Conservation (phyloP, 1,140 invertebrate species). For the Saccostrea glomerata region DNA sequence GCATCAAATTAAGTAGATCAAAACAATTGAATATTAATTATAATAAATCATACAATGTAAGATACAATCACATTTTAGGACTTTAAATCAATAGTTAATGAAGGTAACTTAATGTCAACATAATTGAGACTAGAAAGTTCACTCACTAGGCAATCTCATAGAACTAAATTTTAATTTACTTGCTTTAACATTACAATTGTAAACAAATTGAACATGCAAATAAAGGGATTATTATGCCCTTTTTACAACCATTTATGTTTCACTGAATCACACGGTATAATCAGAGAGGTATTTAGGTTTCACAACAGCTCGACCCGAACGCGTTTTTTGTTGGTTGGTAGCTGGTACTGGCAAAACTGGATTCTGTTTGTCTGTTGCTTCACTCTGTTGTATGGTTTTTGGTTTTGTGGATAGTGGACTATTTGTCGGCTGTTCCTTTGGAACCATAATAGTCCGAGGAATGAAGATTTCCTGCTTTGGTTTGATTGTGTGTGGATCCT, state of each 20-base stretch:
- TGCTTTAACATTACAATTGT: no score
- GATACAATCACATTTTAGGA: no score
- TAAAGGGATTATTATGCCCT: background rate
- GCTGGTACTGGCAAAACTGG: background rate
- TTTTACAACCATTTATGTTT: background rate
- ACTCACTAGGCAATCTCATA: no score
- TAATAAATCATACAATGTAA: no score
- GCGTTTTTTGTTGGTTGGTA: background rate
- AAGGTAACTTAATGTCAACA: no score
- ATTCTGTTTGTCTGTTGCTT: background rate
- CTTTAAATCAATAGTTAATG: no score
- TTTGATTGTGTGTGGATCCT: constrained; percentile 28
- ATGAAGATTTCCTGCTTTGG: background rate
- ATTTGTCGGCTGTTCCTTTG: background rate
- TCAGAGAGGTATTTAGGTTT: background rate
- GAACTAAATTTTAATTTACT: no score
- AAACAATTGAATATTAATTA: no score
- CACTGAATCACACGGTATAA: background rate
- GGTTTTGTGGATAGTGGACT: background rate
- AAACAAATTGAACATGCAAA: no score
- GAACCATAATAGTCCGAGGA: background rate
- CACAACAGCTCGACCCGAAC: background rate
- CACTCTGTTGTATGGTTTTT: background rate
- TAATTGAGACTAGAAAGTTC: no score
- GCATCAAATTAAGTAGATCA: no score